Evolutionary conservation across 2,113 vertebrate species (phyloP), one percentile per base, ranked within the genome.

Genomic region (Nettapus auritus): DNA sequence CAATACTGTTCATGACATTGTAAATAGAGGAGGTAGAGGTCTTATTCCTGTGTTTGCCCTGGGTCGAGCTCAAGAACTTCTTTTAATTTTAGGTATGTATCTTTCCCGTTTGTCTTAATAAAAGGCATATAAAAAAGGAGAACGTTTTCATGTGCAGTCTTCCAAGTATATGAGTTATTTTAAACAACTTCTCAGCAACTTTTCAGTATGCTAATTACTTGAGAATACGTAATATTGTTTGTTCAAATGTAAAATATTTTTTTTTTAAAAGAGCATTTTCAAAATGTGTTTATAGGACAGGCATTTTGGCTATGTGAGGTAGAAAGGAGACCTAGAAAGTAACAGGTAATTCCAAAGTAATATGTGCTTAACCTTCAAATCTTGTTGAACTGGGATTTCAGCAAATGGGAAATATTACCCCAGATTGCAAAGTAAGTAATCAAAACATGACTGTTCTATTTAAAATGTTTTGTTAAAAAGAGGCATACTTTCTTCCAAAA

Each of bases 1-100:
- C 67, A 99, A 99, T 97, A 99, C 99, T 0, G 99, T 99, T 2
- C 99, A 99, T 2, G 99, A 99, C 91, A 99, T 99, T 3, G 99
- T 99, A 4, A 99, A 99, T 78, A 97, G 99, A 81, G 99, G 99
- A 62, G 99, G 99, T 20, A 98, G 99, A 88, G 99, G 99, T 12
- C 98, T 99, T 63, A 99, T 99, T 88, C 99, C 99, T 0, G 99
- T 99, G 63, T 99, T 99, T 38, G 99, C 99, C 8, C 96, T 99
- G 67, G 99, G 99, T 14, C 97, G 99, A 83, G 99, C 99, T n/a
- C 99, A 99, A 92, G 99, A 99, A 19, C 98, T 99, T 40, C 98
- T 99, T 83, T 97, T 99, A 31, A 99, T 99, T 82, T 96, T 99
- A 82, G 99, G 99, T 99, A 82, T 36, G 97, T 66, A 48, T 70